Evolutionary conservation across 2,797 vertebrate genomes (phyloP), one percentile per base, ranked within the genome.

Genomic region (Amazona finschi): DNA sequence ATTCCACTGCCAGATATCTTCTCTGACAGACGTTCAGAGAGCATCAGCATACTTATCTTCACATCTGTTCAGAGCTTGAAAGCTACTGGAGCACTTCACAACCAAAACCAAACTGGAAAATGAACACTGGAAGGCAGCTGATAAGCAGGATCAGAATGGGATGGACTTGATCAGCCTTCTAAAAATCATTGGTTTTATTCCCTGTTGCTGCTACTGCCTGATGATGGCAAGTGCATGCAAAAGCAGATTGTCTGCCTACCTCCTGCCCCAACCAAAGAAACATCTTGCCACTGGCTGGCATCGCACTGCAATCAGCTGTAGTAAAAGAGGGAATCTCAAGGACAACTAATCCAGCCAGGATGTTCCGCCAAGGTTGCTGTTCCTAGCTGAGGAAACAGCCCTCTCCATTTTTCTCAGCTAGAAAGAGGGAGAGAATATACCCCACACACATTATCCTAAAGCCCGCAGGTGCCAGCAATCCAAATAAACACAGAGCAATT

Each of bases 401-500:
- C 80, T 92, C 69, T 93, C 86, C 67, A 71, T 93, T 97, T 95
- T 92, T 72, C 83, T 87, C 87, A 87, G 78, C 46, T 78, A 95
- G 90, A 72, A 89, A 94, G 83, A 93, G 79, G 77, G 69, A 81
- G 89, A 93, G 33, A 90, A 88, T 73, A 87, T 86, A 96, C 90
- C 76, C 74, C 44, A 57, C 14, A 11, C 30, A 93, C 91, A 97
- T 97, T 98, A 98, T 97, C 87, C 94, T 90, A 95, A 97, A 97
- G 97, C 97, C 97, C n/a, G 77, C 98, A 98, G 97, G 97, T 98
- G 97, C 97, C 94, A 97, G 97, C 96, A 97, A 98, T 97, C 97
- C 95, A 95, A 98, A 98, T 97, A 98, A 98, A 97, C 90, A 30
- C 97, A 97, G 94, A 97, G 94, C 97, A 98, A 98, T 98, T 97